Evolutionary conservation across 2,797 vertebrate species (phyloP).

Genomic region (Vespertilio murinus): DNA sequence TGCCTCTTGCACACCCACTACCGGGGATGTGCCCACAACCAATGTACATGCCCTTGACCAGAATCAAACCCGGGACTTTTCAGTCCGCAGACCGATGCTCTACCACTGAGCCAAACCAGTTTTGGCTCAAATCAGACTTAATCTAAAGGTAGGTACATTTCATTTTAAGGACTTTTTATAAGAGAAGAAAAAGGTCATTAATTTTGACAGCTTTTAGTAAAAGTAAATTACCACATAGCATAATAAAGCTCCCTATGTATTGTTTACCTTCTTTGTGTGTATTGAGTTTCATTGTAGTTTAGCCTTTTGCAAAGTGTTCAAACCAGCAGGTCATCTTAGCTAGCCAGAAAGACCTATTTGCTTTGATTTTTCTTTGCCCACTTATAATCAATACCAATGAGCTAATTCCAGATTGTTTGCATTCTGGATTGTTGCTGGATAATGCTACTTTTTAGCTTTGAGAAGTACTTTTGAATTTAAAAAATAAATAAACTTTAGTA

Average conservation of each 20-base stretch:
- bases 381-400: not conserved
- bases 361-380: not conserved
- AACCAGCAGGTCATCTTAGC: constrained; percentile 30
- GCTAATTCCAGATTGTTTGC: not conserved
- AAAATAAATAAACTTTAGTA: not conserved
- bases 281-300: not conserved
- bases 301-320: constrained; percentile 34
- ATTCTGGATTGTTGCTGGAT: not conserved
- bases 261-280: not conserved
- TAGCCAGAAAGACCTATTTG: constrained; percentile 8
- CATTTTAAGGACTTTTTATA: constrained; percentile 52
- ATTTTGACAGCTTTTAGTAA: constrained; percentile 62
- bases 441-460: constrained; percentile 22
- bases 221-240: constrained; percentile 18
- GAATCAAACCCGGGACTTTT: too few species aligned
- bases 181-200: constrained; percentile 29
- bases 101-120: too few species aligned
- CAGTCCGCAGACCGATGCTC: too few species aligned
- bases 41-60: too few species aligned
- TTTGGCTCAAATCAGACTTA: constrained; percentile 60
- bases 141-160: constrained; percentile 52
- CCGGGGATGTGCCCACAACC: too few species aligned
- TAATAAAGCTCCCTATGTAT: not conserved
- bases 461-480: constrained; percentile 29
- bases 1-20: too few species aligned